Base-by-base conservation (phyloP, 2,888 invertebrate genomes). In the Creontiades dilutus region DNA sequence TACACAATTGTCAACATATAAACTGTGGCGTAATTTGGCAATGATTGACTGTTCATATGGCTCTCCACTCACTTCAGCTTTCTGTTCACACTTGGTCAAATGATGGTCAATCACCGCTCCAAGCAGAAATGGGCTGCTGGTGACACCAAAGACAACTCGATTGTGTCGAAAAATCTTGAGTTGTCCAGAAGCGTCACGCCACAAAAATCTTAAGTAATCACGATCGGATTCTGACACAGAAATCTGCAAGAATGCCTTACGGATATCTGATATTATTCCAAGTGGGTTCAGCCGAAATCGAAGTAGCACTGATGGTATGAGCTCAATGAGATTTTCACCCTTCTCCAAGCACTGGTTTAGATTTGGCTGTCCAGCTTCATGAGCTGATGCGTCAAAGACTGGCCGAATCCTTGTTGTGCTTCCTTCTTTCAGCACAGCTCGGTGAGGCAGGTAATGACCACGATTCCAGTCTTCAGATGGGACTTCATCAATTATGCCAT, bases 191-290 rank as follows among this genome's bases (percentile, higher is more conserved):
- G 52, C 87, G 16, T 86, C 23, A 5, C 55, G 23, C 91, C 91
- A 91, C 92, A 92, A 92, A 14, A 93, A 90, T 82, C 92, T 55
- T 0, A 92, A 86, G 89, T 90, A 92, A 82, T 92, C 91, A 7
- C 80, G 12, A 16, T 80, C 80, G 19, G 37, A 4, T 2, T 7
- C 46, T 11, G 28, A 4, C n/a, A 80, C 2, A 46, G 90, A 90
- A n/a, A 93, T 92, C 91, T 92, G 92, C 23, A 92, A 90, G 90
- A 93, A 93, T 0, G 92, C 93, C 86, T 92, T 92, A 14, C 90
- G 48, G 7, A 93, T 93, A 90, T 92, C 91, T 0, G 91, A 76
- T 0, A 91, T 19, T 0, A 90, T 90, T 19, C 91, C 92, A 46
- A 87, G 28, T 19, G 28, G 76, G n/a, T 89, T 87, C 46, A 88